Evolutionary conservation across 2,797 vertebrate species (phyloP), one percentile per base, ranked within the genome.

Genomic region (Malurus splendens): DNA sequence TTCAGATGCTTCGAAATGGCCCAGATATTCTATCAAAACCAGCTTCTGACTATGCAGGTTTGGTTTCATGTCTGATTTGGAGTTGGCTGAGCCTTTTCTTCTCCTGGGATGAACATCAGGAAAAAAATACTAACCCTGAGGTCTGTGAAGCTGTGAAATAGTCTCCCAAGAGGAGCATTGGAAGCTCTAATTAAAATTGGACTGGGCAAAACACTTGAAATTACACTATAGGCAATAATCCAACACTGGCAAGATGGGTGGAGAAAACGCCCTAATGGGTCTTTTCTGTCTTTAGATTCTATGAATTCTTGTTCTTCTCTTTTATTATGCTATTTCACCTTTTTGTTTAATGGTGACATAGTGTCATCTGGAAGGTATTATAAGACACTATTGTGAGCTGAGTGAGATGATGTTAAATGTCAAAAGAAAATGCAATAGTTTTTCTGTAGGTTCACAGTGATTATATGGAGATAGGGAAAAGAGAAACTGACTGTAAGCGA

Each of bases 351-450:
- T 93, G 32, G 55, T 94, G 93, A 90, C 82, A 94, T 66, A 52
- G 85, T 95, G 94, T 94, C 92, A 90, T 75, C 74, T 68, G 90
- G 90, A 82, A 95, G 92, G 82, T 71, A 80, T 93, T 96, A 48
- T 45, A 87, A 94, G 87, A 78, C 62, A 66, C 85, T 93, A 87
- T 72, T 90, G 87, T 92, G 86, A 87, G 82, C 87, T 82, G 61
- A 76, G 47, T 89, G 70, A 94, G 90, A 89, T 80, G 60, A 93
- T 93, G 89, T 80, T 94, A 95, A 95, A 95, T 95, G 94, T 96
- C 94, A 95, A 83, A 97, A 95, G 93, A 92, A 95, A 96, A 95
- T 36, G 89, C 85, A 90, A 89, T 87, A 56, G 87, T 90, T 89
- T 96, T 59, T 93, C 90, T 94, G 62, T 74, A 87, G 81, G 57